Conservation (phyloP, 2,797 vertebrate species). For the Chanos chanos region DNA sequence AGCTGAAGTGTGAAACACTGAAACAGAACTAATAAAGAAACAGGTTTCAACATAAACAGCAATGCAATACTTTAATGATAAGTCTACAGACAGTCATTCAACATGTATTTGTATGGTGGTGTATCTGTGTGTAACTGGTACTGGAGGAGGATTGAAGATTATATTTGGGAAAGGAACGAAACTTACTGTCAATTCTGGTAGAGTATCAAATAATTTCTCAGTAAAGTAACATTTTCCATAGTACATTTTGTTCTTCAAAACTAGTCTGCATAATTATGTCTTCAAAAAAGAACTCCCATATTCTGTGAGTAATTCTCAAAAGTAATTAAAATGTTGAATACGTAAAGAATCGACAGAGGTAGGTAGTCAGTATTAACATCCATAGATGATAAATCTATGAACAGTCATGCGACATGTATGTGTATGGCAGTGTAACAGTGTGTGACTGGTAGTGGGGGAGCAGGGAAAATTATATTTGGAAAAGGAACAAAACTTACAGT, state of each 20-base stretch:
- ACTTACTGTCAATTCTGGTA: constrained; percentile 38
- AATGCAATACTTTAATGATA: neutral
- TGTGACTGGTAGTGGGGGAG: neutral
- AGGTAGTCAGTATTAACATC: neutral
- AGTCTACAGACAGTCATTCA: neutral
- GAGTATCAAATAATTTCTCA: neutral
- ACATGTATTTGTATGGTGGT: constrained; percentile 9
- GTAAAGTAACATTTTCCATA: too few species aligned
- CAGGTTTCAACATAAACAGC: neutral
- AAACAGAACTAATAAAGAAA: too few species aligned
- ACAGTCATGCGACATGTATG: too few species aligned
- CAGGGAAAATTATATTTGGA: too few species aligned
- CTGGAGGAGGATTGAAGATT: constrained; percentile 16
- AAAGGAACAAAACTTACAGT: neutral
- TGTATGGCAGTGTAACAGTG: too few species aligned
- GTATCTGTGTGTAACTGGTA: constrained; percentile 35
- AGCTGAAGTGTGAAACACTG: too few species aligned
- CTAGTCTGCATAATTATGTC: too few species aligned
- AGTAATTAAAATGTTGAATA: too few species aligned
- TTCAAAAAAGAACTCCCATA: too few species aligned
- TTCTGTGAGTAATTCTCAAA: too few species aligned
- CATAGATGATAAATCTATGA: too few species aligned
- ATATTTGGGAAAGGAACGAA: constrained; percentile 41
- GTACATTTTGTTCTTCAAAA: too few species aligned
- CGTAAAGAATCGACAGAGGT: neutral